A percentile compares a stretch with the other conserved stretches of the same genome.
These are phyloP conservation scores for Anoncus sp. DNA, from an alignment of 2,888 invertebrate genomes.

Conservation along the genomic window DNA sequence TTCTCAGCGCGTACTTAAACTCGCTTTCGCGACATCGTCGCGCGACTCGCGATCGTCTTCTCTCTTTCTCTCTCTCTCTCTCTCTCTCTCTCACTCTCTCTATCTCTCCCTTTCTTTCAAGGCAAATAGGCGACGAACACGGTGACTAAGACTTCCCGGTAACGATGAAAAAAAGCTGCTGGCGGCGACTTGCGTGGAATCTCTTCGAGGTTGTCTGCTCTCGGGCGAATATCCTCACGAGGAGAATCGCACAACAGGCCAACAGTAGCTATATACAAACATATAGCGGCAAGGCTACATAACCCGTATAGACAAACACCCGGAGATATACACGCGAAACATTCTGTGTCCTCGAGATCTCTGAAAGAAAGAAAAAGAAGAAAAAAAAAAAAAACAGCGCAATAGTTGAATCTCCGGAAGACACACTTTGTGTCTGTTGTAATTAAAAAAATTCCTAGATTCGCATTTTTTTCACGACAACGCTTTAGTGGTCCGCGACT, in stretches of 20 bases:
- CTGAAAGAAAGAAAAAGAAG: too few species aligned
- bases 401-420: conserved; percentile 10
- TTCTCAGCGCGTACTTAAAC: conserved; percentile 60
- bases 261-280: conserved; percentile 6
- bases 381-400: conserved; percentile 2
- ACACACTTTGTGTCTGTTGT: conserved; percentile 21
- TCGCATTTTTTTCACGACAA: conserved; percentile 34
- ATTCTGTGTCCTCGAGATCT: conserved; percentile 20
- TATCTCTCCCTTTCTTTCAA: conserved; percentile 19
- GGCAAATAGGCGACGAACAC: conserved; percentile 6
- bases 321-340: background rate
- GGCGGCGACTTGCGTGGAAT: conserved; percentile 47
- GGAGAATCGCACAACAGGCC: conserved; percentile 28
- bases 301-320: background rate
- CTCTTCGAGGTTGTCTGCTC: conserved; percentile 50
- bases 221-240: conserved; percentile 31
- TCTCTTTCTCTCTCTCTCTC: conserved; percentile 9
- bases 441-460: conserved; percentile 45
- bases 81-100: too few species aligned
- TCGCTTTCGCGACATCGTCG: conserved; percentile 59
- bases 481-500: background rate
- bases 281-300: conserved; percentile 9
- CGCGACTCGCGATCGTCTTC: conserved; percentile 36
- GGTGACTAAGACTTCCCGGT: conserved; percentile 75
- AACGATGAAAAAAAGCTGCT: conserved; percentile 8